Evolutionary conservation across 1,140 invertebrate species (phyloP).

Genomic region (Leptinotarsa undecemlineata): DNA sequence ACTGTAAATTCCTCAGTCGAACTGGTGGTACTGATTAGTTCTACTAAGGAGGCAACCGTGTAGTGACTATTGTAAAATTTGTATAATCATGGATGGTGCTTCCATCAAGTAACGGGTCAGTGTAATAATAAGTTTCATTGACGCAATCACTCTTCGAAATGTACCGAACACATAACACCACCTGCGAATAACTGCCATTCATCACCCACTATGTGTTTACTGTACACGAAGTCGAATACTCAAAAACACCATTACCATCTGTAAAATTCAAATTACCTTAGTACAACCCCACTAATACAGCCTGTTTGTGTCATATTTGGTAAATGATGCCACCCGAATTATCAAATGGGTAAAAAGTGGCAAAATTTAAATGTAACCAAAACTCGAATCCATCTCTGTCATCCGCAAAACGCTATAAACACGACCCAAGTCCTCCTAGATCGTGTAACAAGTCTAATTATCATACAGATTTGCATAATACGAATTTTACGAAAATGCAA

Average conservation of each 20-base stretch:
- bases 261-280: constrained; percentile 27
- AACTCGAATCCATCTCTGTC: constrained; percentile 36
- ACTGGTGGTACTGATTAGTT: no score
- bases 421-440: constrained; percentile 37
- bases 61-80: no score
- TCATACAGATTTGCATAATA: constrained; percentile 39
- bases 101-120: no score
- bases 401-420: constrained; percentile 31
- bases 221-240: constrained; percentile 19
- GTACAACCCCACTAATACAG: constrained; percentile 28
- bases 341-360: constrained; percentile 38
- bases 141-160: no score
- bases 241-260: constrained; percentile 28
- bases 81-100: no score
- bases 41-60: no score
- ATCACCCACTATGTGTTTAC: constrained; percentile 8
- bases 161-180: neutral
- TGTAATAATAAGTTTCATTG: no score
- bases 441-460: constrained; percentile 39
- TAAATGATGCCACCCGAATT: constrained; percentile 32
- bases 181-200: neutral
- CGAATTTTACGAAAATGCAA: constrained; percentile 27
- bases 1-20: no score
- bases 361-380: constrained; percentile 38
- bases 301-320: constrained; percentile 36